Conservation (phyloP, 2,888 invertebrate genomes). For the Galerucella pusilla region DNA sequence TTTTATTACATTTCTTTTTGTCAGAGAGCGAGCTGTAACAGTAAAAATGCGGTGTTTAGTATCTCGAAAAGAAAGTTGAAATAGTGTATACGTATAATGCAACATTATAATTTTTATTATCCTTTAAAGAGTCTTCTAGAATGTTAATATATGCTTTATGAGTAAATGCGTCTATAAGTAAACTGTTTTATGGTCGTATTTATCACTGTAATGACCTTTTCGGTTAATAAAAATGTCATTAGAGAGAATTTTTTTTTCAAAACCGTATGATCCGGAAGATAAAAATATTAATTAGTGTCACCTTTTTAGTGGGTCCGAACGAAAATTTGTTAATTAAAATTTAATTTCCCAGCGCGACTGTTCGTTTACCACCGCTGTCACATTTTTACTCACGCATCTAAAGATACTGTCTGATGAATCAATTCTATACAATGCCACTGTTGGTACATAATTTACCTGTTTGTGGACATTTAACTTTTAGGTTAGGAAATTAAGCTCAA, state of each 20-base stretch:
- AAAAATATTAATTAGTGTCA: constrained; percentile 19
- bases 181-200: constrained; percentile 30
- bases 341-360: neutral
- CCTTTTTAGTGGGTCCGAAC: neutral
- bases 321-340: neutral
- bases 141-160: constrained; percentile 33
- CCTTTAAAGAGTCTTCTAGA: constrained; percentile 26
- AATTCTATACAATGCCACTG: too few relatives aligned
- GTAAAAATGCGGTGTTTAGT: constrained; percentile 6
- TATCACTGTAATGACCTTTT: constrained; percentile 28
- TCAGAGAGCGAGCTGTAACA: neutral
- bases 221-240: constrained; percentile 31
- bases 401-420: too few relatives aligned
- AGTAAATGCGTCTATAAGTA: constrained; percentile 26
- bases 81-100: constrained; percentile 21
- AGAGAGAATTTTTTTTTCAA: constrained; percentile 24
- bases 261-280: neutral
- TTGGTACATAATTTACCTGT: too few relatives aligned
- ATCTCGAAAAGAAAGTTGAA: constrained; percentile 17
- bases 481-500: too few relatives aligned
- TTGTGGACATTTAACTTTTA: too few relatives aligned
- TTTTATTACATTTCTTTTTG: constrained; percentile 13
- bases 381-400: too few relatives aligned
- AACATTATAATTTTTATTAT: constrained; percentile 36
- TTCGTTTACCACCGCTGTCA: too few relatives aligned